phyloP scores from a whole-genome alignment of 2,113 vertebrate genomes.

The Elaphurus davidianus region DNA sequence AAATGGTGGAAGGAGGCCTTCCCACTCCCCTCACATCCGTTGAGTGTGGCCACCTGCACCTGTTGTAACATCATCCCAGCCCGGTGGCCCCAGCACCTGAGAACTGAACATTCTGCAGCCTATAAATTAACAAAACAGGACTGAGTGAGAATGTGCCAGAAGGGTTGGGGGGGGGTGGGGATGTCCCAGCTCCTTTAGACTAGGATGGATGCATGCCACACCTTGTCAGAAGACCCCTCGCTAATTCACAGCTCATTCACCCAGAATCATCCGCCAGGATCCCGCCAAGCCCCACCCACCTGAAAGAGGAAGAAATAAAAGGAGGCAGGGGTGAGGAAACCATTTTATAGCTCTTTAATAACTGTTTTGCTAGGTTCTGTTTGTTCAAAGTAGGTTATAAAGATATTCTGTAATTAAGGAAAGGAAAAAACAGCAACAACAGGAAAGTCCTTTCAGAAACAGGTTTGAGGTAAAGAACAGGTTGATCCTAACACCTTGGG shows the following conservation, averaged over 20 bases:
- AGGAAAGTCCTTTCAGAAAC: slow-evolving; percentile 29
- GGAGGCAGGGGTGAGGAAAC: neutral
- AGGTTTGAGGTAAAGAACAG: neutral
- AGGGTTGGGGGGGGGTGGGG: neutral
- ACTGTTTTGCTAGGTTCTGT: slow-evolving; percentile 21
- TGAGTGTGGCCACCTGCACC: neutral
- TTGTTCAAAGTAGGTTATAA: slow-evolving; percentile 43
- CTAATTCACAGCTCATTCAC: neutral
- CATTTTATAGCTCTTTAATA: slow-evolving; percentile 18
- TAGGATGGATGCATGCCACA: too few species aligned
- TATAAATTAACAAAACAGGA: neutral
- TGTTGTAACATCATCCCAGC: neutral
- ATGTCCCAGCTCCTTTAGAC: neutral
- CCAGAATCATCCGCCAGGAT: neutral
- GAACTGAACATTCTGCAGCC: neutral
- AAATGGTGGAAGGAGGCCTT: too few species aligned
- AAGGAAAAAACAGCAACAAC: neutral
- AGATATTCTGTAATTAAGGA: slow-evolving; percentile 48
- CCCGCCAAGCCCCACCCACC: neutral
- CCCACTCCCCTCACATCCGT: too few species aligned
- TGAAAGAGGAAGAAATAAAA: neutral
- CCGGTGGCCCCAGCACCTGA: neutral
- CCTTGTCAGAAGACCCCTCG: neutral
- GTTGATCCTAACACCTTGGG: neutral
- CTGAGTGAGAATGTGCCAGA: neutral